These are phyloP conservation scores for Serinus canaria DNA, from an alignment of 2,113 vertebrate genomes.

Conservation along the genomic window DNA sequence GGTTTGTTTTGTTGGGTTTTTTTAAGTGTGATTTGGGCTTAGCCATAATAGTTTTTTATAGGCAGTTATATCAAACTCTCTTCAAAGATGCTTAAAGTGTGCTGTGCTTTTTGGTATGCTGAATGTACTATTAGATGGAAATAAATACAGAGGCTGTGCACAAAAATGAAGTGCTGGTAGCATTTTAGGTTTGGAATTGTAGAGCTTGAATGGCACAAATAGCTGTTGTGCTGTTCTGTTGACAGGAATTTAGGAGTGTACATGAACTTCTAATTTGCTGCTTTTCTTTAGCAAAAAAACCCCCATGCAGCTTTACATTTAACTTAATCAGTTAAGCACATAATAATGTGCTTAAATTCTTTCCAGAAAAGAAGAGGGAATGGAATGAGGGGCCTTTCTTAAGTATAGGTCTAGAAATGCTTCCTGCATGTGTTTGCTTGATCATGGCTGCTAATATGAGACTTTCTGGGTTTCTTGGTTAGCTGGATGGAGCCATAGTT, in stretches of 20 bases:
- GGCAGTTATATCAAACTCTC: neutral
- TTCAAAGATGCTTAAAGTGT: neutral
- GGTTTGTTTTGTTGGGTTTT: neutral
- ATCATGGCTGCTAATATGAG: neutral
- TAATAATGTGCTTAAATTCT: neutral
- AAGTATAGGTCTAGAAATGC: neutral
- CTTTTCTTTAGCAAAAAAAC: neutral
- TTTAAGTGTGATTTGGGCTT: neutral
- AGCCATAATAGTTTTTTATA: neutral
- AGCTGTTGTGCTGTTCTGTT: neutral
- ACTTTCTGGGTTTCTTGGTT: neutral
- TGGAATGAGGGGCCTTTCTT: neutral
- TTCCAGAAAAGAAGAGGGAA: neutral
- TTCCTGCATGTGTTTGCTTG: neutral
- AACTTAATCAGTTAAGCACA: neutral
- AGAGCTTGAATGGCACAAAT: neutral
- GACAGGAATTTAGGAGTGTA: neutral
- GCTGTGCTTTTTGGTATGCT: neutral
- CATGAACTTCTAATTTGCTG: neutral
- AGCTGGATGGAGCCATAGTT: neutral
- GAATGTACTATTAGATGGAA: neutral
- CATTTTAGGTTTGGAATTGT: neutral
- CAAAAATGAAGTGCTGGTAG: neutral
- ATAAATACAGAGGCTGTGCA: neutral
- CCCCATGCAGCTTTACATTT: neutral